A percentile compares a stretch with the other conserved stretches of the same genome.
Evolutionary conservation across 2,797 vertebrate species (phyloP).

Genomic region (Spinus olivaceus): DNA sequence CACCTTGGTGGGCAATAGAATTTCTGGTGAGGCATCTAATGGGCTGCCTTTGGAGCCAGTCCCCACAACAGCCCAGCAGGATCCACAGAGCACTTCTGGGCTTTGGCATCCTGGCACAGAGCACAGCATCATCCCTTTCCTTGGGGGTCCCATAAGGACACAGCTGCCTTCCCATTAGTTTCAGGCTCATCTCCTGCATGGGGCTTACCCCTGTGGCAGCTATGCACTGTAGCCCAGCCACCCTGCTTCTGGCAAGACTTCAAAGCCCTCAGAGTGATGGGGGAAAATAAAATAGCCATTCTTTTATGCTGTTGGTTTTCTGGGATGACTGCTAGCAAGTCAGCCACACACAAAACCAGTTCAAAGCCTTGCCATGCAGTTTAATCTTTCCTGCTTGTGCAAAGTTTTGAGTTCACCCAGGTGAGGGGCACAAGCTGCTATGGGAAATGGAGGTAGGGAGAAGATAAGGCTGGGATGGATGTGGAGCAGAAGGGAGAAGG

Average conservation of each 20-base stretch:
- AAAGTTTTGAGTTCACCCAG: neutral
- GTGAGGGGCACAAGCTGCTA: neutral
- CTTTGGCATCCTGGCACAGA: neutral
- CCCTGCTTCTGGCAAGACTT: neutral
- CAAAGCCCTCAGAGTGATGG: neutral
- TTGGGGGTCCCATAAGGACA: fast-evolving
- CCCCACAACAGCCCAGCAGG: neutral
- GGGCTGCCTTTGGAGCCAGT: neutral
- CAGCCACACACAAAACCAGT: neutral
- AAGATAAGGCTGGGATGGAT: neutral
- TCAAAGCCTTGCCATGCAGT: neutral
- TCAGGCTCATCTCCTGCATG: neutral
- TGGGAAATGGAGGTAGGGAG: neutral
- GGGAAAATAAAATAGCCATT: neutral
- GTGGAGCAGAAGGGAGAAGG: neutral
- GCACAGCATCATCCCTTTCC: neutral
- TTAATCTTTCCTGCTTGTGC: neutral
- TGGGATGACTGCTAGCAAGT: neutral
- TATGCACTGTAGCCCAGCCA: neutral
- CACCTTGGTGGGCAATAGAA: neutral
- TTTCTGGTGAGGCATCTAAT: neutral
- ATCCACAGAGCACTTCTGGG: neutral
- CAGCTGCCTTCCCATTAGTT: neutral
- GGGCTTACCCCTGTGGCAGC: neutral
- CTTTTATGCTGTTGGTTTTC: neutral